phyloP scores from a whole-genome alignment of 2,113 vertebrate species.

The Puffinus mauretanicus region DNA sequence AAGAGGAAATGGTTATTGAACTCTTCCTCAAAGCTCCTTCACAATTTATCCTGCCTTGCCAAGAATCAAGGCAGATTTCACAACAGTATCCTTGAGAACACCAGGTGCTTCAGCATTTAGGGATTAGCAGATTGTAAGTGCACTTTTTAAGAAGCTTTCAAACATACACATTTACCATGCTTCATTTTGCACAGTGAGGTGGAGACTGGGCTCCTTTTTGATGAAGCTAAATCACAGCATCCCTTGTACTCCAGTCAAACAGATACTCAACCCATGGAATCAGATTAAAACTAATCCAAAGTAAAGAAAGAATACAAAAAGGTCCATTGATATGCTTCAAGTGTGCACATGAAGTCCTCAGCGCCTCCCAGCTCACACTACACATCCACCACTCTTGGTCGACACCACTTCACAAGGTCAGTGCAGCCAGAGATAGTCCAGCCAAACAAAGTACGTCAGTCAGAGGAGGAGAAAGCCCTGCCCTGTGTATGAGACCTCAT shows the following conservation, averaged over 20 bases:
- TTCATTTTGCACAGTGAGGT: neutral
- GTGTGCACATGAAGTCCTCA: neutral
- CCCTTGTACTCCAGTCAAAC: neutral
- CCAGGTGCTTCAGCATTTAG: neutral
- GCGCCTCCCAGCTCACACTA: neutral
- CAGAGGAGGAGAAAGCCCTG: neutral
- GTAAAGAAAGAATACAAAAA: neutral
- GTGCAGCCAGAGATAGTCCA: neutral
- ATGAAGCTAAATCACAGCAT: neutral
- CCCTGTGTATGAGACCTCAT: neutral
- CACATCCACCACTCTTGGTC: neutral
- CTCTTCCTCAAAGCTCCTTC: neutral
- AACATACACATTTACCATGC: neutral
- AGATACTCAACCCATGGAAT: neutral
- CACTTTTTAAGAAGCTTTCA: neutral
- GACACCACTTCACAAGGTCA: neutral
- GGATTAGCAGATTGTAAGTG: neutral
- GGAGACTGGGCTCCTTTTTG: neutral
- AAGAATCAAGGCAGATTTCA: neutral
- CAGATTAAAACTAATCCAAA: neutral
- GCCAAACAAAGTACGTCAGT: neutral
- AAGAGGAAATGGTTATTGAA: neutral
- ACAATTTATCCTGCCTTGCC: neutral
- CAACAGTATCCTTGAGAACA: neutral
- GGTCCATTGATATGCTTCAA: neutral